These are phyloP conservation scores for Amia ocellicauda DNA, from an alignment of 2,113 vertebrate genomes.

Conservation along the genomic window DNA sequence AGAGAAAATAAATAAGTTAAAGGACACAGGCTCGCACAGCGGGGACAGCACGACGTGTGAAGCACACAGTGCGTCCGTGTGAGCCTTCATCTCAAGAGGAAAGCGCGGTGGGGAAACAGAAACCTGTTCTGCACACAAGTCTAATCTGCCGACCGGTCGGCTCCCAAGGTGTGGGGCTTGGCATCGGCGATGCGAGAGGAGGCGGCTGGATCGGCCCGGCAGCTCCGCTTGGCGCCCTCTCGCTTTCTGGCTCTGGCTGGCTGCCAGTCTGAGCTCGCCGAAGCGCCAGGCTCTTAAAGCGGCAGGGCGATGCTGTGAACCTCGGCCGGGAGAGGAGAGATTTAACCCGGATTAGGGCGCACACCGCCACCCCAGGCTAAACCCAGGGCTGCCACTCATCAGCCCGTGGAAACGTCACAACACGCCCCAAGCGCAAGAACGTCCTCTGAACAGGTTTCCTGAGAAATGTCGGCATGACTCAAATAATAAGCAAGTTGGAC, in stretches of 20 bases:
- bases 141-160: not conserved
- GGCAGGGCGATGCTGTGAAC: conserved; percentile 30
- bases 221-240: conserved; percentile 51
- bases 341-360: conserved; percentile 1
- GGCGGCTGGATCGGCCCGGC: conserved; percentile 33
- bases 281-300: conserved; percentile 26
- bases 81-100: too few species aligned
- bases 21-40: too few species aligned
- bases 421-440: too few species aligned
- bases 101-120: not conserved
- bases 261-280: conserved; percentile 51
- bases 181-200: conserved; percentile 14
- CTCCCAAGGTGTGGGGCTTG: conserved; percentile 13
- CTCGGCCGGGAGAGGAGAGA: not conserved
- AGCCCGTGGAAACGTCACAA: not conserved
- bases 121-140: conserved; percentile 2
- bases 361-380: conserved; percentile 7
- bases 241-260: conserved; percentile 51
- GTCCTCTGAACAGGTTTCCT: too few species aligned
- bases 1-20: too few species aligned
- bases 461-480: too few species aligned
- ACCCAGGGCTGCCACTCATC: conserved; percentile 19
- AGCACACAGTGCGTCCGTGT: too few species aligned
- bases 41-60: not conserved
- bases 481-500: too few species aligned